Evolutionary conservation across 2,888 invertebrate genomes (phyloP), one percentile per base, ranked within the genome.

Genomic region (Polyploca ridens): DNA sequence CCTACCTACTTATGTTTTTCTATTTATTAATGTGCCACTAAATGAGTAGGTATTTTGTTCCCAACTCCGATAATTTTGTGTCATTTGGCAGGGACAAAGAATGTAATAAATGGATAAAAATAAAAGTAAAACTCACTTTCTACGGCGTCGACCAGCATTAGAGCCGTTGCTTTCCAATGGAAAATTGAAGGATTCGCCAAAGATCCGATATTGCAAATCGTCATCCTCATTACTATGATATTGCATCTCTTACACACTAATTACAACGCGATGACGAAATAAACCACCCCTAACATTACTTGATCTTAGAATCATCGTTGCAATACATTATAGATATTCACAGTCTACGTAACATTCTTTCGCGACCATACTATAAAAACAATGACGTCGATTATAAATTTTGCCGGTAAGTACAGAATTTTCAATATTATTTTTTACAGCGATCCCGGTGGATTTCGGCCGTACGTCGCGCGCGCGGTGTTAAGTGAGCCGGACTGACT

Each of bases 161-260:
- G 81, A 76, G 69, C 79, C 85, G 69, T 80, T 85, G 70, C 80
- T 87, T 67, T 89, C 91, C 69, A 80, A 73, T 62, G 87, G 82
- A 73, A 92, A 87, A 75, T 89, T 90, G 88, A 90, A 94, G 87
- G 93, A 90, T 79, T 93, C 92, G 75, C 93, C 94, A 88, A 94
- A 94, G 89, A 94, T 94, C 92, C 90, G 90, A 88, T 93, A 93
- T 85, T 94, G 93, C 76, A 94, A 89, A 74, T 93, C 93, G 81
- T 93, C 94, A 71, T 93, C 90, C 66, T 91, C 93, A 88, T 91
- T 92, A 81, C 87, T 90, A 91, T 86, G 91, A 91, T 85, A 93
- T 94, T 94, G 94, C 94, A 94, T 94, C 84, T 87, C 93, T 93
- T 89, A 88, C 79, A 86, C 90, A 90, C 88, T 86, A 86, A 83